Evolutionary conservation across 2,797 vertebrate species (phyloP).

Genomic region (Tinamus major): DNA sequence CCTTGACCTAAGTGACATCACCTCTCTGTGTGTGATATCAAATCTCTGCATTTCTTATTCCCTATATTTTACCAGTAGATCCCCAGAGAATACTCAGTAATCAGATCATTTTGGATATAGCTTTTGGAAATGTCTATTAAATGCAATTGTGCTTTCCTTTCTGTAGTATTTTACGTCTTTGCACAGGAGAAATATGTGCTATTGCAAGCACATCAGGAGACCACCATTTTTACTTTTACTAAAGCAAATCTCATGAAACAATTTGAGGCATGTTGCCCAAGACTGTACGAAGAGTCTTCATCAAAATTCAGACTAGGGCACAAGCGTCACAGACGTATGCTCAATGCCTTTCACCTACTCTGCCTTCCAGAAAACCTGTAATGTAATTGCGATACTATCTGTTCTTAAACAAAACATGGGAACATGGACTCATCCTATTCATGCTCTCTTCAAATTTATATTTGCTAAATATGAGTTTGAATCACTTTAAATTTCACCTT

Average conservation of each 20-base stretch:
- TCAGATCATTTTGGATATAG: too few relatives aligned
- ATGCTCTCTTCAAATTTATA: background rate
- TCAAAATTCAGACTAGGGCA: background rate
- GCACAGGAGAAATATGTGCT: too few relatives aligned
- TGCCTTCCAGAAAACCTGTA: background rate
- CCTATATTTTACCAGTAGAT: background rate
- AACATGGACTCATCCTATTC: background rate
- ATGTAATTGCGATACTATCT: background rate
- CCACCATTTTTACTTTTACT: background rate
- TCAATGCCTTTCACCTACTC: background rate
- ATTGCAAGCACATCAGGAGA: too few relatives aligned
- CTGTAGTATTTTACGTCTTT: too few relatives aligned
- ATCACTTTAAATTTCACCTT: background rate
- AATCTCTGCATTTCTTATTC: background rate
- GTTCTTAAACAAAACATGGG: background rate
- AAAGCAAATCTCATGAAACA: background rate
- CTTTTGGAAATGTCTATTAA: too few relatives aligned
- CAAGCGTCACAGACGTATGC: rapidly evolving
- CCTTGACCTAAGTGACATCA: too few relatives aligned
- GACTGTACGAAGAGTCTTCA: background rate
- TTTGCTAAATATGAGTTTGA: background rate
- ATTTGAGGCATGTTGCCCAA: background rate
- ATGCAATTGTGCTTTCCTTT: too few relatives aligned
- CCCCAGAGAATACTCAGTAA: rapidly evolving
- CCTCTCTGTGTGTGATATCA: too few relatives aligned